Evolutionary conservation across 1,140 invertebrate species (phyloP).

Genomic region (Solenopsis invicta): DNA sequence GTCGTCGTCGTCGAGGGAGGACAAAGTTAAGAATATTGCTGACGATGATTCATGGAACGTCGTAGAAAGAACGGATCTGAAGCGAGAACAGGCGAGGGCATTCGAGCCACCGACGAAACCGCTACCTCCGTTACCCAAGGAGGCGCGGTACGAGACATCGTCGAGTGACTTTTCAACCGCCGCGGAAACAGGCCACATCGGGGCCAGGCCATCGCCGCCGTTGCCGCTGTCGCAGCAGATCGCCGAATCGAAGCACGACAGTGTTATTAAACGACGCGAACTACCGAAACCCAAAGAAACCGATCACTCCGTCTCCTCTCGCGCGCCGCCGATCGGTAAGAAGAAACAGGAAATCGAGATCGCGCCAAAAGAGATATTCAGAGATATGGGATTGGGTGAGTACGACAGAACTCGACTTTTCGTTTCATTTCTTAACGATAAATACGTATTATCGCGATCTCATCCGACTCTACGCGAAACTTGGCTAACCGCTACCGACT

Average conservation of each 20-base stretch:
- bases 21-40: slow-evolving; percentile 52
- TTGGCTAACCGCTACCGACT: not conserved
- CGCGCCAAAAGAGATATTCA: slow-evolving; percentile 90
- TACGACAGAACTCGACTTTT: slow-evolving; percentile 29
- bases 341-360: slow-evolving; percentile 86
- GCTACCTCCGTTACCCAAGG: slow-evolving; percentile 77
- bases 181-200: too few species aligned
- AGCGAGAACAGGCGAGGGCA: slow-evolving; percentile 52
- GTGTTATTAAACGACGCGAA: slow-evolving; percentile 60
- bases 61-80: slow-evolving; percentile 63
- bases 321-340: slow-evolving; percentile 13
- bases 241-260: slow-evolving; percentile 40
- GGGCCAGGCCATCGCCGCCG: slow-evolving; percentile 41
- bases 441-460: not conserved
- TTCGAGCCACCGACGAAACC: slow-evolving; percentile 80
- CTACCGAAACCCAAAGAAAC: slow-evolving; percentile 78
- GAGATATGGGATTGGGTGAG: slow-evolving; percentile 90
- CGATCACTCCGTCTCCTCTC: slow-evolving; percentile 71
- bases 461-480: too few species aligned
- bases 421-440: not conserved
- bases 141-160: slow-evolving; percentile 66
- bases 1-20: not conserved
- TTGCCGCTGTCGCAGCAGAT: slow-evolving; percentile 50
- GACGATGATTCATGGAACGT: slow-evolving; percentile 78
- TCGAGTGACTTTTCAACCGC: slow-evolving; percentile 48